Conservation (phyloP, 2,113 vertebrate genomes). For the Brienomyrus longianalis region DNA sequence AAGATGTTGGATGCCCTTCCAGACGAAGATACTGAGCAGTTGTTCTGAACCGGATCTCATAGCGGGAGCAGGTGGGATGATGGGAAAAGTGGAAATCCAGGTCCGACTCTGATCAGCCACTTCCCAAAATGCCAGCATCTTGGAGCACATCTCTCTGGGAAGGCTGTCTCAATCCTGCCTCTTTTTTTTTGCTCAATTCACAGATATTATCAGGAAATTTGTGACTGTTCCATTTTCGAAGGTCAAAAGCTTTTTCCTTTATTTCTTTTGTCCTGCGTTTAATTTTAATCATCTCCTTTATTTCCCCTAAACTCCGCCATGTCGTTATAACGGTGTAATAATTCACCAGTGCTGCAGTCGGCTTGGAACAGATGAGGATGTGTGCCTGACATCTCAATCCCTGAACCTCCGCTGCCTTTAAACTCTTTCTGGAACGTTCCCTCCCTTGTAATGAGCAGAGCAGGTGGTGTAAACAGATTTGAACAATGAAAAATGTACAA, state of each 20-base stretch:
- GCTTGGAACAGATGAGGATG: neutral
- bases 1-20: neutral
- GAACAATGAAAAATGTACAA: constrained; percentile 43
- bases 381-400: constrained; percentile 27
- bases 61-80: neutral
- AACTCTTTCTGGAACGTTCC: constrained; percentile 14
- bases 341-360: constrained; percentile 1
- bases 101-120: neutral
- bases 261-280: neutral
- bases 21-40: neutral
- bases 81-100: neutral
- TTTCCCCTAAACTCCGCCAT: neutral
- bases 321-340: constrained; percentile 1
- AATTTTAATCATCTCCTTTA: neutral
- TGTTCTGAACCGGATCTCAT: neutral
- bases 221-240: neutral
- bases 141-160: neutral
- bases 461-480: constrained; percentile 51
- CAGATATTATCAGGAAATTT: neutral
- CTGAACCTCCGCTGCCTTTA: constrained; percentile 35
- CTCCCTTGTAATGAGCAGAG: constrained; percentile 15
- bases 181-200: neutral
- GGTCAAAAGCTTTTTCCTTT: neutral
- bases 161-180: neutral
- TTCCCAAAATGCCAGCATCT: neutral